Conservation (phyloP, 2,888 invertebrate genomes). For the Xanthia togata region DNA sequence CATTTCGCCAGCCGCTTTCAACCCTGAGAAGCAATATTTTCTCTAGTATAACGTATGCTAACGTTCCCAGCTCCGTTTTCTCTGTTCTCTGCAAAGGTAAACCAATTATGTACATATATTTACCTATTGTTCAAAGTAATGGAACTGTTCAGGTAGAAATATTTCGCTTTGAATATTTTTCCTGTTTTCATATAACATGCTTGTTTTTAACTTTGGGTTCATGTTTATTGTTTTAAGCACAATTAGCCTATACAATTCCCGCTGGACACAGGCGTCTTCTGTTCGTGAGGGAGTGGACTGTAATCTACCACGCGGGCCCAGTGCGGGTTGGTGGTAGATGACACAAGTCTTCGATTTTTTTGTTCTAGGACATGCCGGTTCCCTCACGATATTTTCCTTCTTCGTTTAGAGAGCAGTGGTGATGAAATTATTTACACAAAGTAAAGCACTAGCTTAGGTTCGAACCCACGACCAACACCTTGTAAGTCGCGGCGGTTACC, state of each 20-base stretch:
- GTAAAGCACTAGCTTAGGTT: neutral
- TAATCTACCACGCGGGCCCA: neutral
- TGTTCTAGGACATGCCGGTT: neutral
- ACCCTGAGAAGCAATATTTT: slow-evolving; percentile 81
- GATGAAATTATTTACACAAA: neutral
- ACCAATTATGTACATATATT: slow-evolving; percentile 62
- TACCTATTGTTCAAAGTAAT: slow-evolving; percentile 56
- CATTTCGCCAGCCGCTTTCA: slow-evolving; percentile 81
- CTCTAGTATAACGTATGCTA: slow-evolving; percentile 83
- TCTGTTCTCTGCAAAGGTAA: slow-evolving; percentile 77
- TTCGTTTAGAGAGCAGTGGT: neutral
- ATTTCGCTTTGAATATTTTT: slow-evolving; percentile 56
- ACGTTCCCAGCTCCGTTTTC: slow-evolving; percentile 78
- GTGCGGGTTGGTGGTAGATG: neutral
- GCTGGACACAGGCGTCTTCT: neutral
- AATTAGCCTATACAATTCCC: neutral
- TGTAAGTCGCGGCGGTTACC: too few species aligned
- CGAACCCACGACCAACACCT: neutral
- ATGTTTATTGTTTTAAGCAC: neutral
- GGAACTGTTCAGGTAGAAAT: slow-evolving; percentile 46
- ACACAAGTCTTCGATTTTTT: neutral
- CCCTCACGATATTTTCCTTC: neutral
- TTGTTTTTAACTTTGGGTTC: slow-evolving; percentile 9
- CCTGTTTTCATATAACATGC: slow-evolving; percentile 18
- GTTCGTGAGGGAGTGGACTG: too few species aligned